Base-by-base conservation (phyloP, 2,797 vertebrate species). In the Sebastes taczanowskii region DNA sequence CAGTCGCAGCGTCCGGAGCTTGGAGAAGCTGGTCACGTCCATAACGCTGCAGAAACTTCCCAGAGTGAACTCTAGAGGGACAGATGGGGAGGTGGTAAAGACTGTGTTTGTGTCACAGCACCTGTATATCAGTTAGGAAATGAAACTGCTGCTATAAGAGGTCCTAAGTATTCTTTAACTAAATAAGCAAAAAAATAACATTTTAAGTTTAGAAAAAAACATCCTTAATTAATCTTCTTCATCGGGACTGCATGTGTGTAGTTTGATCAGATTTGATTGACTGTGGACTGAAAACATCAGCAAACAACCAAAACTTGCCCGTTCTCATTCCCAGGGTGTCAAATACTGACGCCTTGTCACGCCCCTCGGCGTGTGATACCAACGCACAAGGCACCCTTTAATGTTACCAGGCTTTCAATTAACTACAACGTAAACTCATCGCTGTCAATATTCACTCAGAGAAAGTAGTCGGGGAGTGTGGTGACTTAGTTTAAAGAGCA, bases 21-120 rank as follows among this genome's bases (percentile, higher is more conserved):
- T 96, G 70, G 98, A 99, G 96, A 97, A 99, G 92, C 96, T 98
- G 88, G 95, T 93, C 75, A 98, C 94, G 0, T 99, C 97, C 87
- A 97, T 92, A 42, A 96, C 71, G 20, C 91, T 95, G 94, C 98
- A 99, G 96, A 99, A 98, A 74, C 98, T 99, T 77, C 97, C 97
- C 93, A 99, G 84, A 63, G 97, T 97, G 93, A 99, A 99, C 90
- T 99, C 98, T 99, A 85, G 7, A 38, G 32, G 49, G 30, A 55
- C 25, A 74, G 18, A 73, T 18, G 49, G 38, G 58, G 32, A 78
- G n/a, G 10, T 8, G 71, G 46, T 2, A 2, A 59, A 71, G 6
- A 61, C 11, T 25, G 35, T 10, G 20, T 59, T 16, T 55, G n/a
- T 38, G 10, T 59, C 5, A 64, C 52, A 55, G 11, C 59, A 52